Evolutionary conservation across 2,113 vertebrate species (phyloP).

Genomic region (Odocoileus hemionus): DNA sequence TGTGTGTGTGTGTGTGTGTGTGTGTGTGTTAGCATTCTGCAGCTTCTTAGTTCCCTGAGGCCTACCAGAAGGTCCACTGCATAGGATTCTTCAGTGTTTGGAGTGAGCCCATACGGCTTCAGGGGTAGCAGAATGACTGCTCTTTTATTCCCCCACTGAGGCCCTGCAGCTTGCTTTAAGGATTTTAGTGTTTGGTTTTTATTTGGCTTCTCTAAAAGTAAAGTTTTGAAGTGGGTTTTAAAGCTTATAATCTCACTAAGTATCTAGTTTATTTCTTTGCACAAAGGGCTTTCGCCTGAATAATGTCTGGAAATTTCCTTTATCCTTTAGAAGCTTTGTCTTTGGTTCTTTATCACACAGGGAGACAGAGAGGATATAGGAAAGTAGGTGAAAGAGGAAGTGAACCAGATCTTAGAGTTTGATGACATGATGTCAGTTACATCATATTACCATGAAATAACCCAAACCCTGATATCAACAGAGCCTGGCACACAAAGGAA

Average conservation of each 20-base stretch:
- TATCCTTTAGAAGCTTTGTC: not conserved
- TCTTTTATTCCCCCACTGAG: slow-evolving; percentile 9
- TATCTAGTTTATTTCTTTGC: not conserved
- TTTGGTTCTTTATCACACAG: not conserved
- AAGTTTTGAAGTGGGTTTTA: slow-evolving; percentile 18
- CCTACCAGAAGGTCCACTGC: not conserved
- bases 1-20: rapidly evolving
- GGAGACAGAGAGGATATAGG: not conserved
- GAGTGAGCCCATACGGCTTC: not conserved
- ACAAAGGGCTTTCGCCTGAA: not conserved
- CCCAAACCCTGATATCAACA: not conserved
- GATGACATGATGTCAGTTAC: not conserved
- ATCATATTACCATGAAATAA: not conserved
- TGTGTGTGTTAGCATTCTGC: rapidly evolving
- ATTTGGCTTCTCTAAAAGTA: not conserved
- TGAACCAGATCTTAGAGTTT: not conserved
- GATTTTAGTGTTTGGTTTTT: slow-evolving; percentile 44
- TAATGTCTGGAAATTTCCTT: not conserved
- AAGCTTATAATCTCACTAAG: not conserved
- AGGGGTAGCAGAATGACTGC: not conserved
- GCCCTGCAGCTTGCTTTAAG: slow-evolving; percentile 59
- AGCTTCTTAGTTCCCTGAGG: not conserved
- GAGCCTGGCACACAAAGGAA: not conserved
- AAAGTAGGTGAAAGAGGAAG: not conserved
- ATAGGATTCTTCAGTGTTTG: not conserved